Base-by-base conservation (phyloP, 2,888 invertebrate genomes). In the Idaea biselata region DNA sequence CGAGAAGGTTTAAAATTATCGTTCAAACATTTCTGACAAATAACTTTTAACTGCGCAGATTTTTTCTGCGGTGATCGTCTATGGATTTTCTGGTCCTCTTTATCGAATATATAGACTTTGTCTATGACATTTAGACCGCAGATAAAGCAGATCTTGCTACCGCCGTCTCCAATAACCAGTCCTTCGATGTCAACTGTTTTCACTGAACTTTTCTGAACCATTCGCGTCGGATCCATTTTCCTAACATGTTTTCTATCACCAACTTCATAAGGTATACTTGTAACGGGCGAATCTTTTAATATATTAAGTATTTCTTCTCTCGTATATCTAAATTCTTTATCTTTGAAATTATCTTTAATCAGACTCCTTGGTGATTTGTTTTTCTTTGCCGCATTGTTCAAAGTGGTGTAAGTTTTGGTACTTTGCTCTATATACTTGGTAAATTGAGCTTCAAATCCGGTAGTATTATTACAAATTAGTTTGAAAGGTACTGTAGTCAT, bases 221-320 rank as follows among this genome's bases (percentile, higher is more conserved):
- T 74, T 67, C 86, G 80, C 0, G 87, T 83, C 0, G 92, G 92
- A 67, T 92, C 90, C 6, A 86, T 87, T 73, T 92, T 92, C 14
- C 92, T 76, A 0, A 87, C 85, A 73, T 91, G 89, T 32, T 82
- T 81, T 14, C 89, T 76, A 67, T 89, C 90, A 59, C 75, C 79
- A 0, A 82, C 82, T 33, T 86, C 86, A 61, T 83, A 87, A 1
- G 88, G 87, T n/a, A 86, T 63, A 1, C 87, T 81, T 0, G 85
- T 83, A 1, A 91, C 86, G 0, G 93, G 93, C 0, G 91, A 84
- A 74, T 92, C 88, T 76, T 91, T 92, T 25, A 92, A 88, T 87
- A 92, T 87, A 68, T 91, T 89, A 16, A 92, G 68, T 32, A 92
- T 81, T 58, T 91, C 89, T 57, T 92, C 91, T 16, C 92, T 76